Evolutionary conservation across 2,888 invertebrate genomes (phyloP).

Genomic region (Yponomeuta cagnagella): DNA sequence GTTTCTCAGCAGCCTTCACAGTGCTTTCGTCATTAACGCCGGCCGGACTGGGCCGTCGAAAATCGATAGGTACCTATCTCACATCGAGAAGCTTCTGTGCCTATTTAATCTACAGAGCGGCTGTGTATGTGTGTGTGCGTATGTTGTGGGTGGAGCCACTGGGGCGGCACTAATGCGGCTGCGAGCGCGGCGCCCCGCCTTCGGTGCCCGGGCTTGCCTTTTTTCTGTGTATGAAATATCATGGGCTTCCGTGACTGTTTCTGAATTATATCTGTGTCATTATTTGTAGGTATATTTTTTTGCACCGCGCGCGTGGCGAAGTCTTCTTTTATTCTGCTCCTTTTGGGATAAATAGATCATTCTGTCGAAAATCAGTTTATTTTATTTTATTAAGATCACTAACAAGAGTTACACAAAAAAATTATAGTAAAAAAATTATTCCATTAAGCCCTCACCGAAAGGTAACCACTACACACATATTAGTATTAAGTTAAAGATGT

Average conservation of each 20-base stretch:
- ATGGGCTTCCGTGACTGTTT: not conserved
- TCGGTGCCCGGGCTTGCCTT: constrained; percentile 27
- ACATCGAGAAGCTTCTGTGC: not conserved
- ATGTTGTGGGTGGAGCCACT: constrained; percentile 47
- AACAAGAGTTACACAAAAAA: too few species aligned
- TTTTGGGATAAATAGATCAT: not conserved
- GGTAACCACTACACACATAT: too few species aligned
- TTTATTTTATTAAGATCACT: too few species aligned
- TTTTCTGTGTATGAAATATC: constrained; percentile 24
- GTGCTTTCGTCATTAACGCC: too few species aligned
- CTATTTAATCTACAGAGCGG: not conserved
- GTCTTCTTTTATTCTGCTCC: not conserved
- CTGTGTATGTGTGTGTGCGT: constrained; percentile 26
- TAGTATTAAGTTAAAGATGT: too few species aligned
- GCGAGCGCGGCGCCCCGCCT: constrained; percentile 35
- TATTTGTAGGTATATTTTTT: not conserved
- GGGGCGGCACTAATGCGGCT: constrained; percentile 60
- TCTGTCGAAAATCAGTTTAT: too few species aligned
- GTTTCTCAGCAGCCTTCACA: too few species aligned
- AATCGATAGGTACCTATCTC: too few species aligned
- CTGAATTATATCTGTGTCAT: not conserved
- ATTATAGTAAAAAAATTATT: too few species aligned
- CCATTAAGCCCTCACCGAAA: too few species aligned
- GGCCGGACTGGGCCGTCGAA: too few species aligned
- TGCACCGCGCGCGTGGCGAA: not conserved